Percentiles rank a stretch among this genome's conserved stretches.
phyloP scores from a whole-genome alignment of 1,140 invertebrate genomes.

The Lepidotrigona ventralis region DNA sequence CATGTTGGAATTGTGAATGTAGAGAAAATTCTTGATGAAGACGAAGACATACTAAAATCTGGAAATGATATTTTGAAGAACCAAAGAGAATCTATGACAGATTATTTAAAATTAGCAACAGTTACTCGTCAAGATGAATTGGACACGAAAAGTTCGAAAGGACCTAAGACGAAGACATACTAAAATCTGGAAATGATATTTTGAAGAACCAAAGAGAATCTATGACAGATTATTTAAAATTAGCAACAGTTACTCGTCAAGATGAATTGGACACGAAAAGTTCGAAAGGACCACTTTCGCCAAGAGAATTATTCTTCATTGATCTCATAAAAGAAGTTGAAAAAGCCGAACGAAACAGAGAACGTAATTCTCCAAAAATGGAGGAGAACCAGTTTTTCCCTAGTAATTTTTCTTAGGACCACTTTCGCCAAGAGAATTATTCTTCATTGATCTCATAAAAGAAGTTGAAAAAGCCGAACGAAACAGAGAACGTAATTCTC shows the following conservation, averaged over 20 bases:
- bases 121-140: constrained; percentile 38
- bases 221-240: constrained; percentile 62
- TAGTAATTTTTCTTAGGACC: too few species aligned
- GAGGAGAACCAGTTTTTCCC: too few species aligned
- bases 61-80: background rate
- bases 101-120: constrained; percentile 64
- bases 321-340: constrained; percentile 73
- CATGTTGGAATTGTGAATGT: constrained; percentile 25
- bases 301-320: constrained; percentile 76
- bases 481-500: background rate
- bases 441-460: constrained; percentile 75
- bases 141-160: constrained; percentile 36
- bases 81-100: constrained; percentile 51
- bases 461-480: constrained; percentile 62
- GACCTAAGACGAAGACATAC: background rate
- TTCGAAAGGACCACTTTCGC: constrained; percentile 67
- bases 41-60: background rate
- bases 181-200: background rate
- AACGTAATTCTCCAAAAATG: too few species aligned
- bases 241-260: constrained; percentile 56
- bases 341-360: constrained; percentile 31
- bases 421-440: constrained; percentile 75
- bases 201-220: constrained; percentile 37
- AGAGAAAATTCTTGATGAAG: constrained; percentile 9
- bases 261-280: constrained; percentile 22